Evolutionary conservation across 2,888 invertebrate genomes (phyloP).

Genomic region (Ophion ventricosus): DNA sequence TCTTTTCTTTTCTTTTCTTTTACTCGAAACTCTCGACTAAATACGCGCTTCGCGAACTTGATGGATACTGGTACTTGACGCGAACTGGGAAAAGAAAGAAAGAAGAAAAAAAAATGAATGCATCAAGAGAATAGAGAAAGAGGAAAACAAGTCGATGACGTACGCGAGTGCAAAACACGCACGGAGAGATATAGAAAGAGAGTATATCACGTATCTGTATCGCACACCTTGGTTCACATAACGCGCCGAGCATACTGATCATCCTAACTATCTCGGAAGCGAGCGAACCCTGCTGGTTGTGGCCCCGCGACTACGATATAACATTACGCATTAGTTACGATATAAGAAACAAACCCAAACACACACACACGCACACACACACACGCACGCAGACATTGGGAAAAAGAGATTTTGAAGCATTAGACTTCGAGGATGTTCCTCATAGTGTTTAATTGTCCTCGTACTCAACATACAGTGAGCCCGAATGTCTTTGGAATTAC

Average conservation of each 20-base stretch:
- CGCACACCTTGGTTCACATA: constrained; percentile 59
- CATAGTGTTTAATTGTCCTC: no score
- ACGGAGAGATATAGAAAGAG: no score
- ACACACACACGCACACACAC: no score
- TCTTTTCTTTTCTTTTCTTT: no score
- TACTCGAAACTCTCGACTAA: neutral
- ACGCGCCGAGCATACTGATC: constrained; percentile 62
- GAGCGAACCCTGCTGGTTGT: constrained; percentile 36
- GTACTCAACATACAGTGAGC: no score
- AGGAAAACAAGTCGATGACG: constrained; percentile 2
- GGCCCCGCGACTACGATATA: constrained; percentile 32
- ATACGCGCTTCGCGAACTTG: no score
- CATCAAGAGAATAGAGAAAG: constrained; percentile 1
- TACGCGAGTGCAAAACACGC: constrained; percentile 8
- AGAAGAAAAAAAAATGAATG: constrained; percentile 1
- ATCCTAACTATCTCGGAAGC: constrained; percentile 58
- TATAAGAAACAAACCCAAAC: neutral
- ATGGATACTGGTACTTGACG: neutral
- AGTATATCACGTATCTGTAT: constrained; percentile 24
- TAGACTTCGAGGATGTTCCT: no score
- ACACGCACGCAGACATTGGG: no score
- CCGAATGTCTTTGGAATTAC: no score
- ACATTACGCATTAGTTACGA: no score
- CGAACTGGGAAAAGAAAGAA: neutral
- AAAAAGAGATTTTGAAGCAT: no score